phyloP scores from a whole-genome alignment of 2,888 invertebrate genomes.

The Macaria liturata region DNA sequence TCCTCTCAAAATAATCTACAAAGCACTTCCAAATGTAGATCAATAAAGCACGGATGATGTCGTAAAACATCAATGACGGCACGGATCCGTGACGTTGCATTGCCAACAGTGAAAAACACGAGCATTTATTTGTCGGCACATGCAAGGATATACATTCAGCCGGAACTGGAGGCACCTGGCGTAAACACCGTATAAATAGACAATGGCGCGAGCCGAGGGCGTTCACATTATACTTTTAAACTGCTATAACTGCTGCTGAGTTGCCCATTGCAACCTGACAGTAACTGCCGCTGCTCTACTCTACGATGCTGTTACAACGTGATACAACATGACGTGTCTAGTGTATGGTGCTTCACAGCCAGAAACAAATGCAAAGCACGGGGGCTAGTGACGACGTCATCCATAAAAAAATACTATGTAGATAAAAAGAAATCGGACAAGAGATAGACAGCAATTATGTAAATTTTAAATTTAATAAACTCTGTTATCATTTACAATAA shows the following conservation, averaged over 20 bases:
- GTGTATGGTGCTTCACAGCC: no score
- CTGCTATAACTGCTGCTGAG: neutral
- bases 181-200: slow-evolving; percentile 30
- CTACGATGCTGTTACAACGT: no score
- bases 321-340: no score
- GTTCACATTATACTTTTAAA: slow-evolving; percentile 15
- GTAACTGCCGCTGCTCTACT: no score
- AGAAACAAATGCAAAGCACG: no score
- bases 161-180: slow-evolving; percentile 58
- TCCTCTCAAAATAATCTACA: slow-evolving; percentile 6
- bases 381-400: no score
- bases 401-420: no score
- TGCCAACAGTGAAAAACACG: slow-evolving; percentile 18
- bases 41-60: slow-evolving; percentile 22
- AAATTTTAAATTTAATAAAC: no score
- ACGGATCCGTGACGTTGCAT: slow-evolving; percentile 26
- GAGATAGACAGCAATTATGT: no score
- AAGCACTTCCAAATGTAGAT: slow-evolving; percentile 13
- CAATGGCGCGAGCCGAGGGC: slow-evolving; percentile 14
- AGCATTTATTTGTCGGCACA: slow-evolving; percentile 16
- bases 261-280: no score
- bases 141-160: slow-evolving; percentile 37
- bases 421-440: no score
- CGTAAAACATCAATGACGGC: slow-evolving; percentile 33
- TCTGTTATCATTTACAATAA: no score